A percentile compares a stretch with the other conserved stretches of the same genome.
phyloP scores from a whole-genome alignment of 35 echinoderm and acorn worm genomes.

The Lytechinus pictus region DNA sequence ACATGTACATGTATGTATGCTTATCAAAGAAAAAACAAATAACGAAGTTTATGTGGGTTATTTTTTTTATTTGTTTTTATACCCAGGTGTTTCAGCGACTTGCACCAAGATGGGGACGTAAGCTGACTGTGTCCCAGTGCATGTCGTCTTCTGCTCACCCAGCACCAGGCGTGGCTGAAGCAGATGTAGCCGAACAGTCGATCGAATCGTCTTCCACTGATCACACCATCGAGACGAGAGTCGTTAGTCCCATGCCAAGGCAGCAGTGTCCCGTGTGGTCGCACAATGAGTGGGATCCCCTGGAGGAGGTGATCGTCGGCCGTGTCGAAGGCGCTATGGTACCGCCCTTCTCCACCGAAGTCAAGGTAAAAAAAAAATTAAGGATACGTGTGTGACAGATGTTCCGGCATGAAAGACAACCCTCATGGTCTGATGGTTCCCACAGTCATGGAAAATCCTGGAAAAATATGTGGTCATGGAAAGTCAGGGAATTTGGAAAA shows the following conservation, averaged over 20 bases:
- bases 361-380: conserved; percentile 65
- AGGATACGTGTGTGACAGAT: background rate
- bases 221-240: background rate
- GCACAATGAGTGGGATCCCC: conserved; percentile 88
- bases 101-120: background rate
- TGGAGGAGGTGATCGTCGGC: conserved; percentile 92
- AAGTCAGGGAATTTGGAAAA: too few relatives aligned
- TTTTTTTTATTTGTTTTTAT: background rate
- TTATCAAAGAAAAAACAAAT: too few relatives aligned
- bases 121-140: background rate
- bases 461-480: too few relatives aligned
- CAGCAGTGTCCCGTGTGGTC: conserved; percentile 72
- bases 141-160: conserved; percentile 21
- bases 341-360: conserved; percentile 65
- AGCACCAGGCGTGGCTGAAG: background rate
- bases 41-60: too few relatives aligned
- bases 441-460: too few relatives aligned
- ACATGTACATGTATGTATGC: too few relatives aligned
- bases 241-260: background rate
- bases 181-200: background rate
- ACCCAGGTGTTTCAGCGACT: background rate
- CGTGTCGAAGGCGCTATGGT: conserved; percentile 76
- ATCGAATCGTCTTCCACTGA: background rate
- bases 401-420: too few relatives aligned
- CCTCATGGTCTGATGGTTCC: too few relatives aligned